Evolutionary conservation across 2,113 vertebrate genomes (phyloP), one percentile per base, ranked within the genome.

Genomic region (Periophthalmodon schlosseri): DNA sequence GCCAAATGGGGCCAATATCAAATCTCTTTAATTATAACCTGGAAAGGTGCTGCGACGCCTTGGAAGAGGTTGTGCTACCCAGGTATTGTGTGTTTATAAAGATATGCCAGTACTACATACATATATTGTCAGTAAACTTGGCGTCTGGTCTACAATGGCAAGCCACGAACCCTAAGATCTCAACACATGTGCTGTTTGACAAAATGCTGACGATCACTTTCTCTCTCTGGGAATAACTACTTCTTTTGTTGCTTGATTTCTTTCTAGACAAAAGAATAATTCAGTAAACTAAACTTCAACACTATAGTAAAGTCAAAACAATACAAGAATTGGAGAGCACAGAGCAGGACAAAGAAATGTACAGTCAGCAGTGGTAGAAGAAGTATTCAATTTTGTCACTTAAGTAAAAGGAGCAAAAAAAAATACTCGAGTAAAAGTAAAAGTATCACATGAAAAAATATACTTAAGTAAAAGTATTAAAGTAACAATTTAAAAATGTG

Each of bases 101-200:
- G 2, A 7, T 46, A 44, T 5, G 9, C 46, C 46, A 47, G 9
- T 2, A 47, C 3, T 47, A 47, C 9, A 14, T 15, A 47, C 10
- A 14, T 39, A 39, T 7, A 28, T 3, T 28, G 3, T 28, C 28
- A 28, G 28, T 28, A 28, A 28, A 28, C 28, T 28, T 28, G 1
- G 2, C 28, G 28, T 3, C 14, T 50, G 34, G 23, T 58, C 64
- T 56, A n/a, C 58, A 13, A 3, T 34, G 49, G 21, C 14, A 54
- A n/a, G 70, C 49, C 72, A 58, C 72, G 67, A 78, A 84, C 76
- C 80, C 81, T 50, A 71, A 84, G 75, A 82, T 81, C 81, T 83
- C 80, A 85, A 86, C 80, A 79, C 70, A 82, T 88, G 84, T 84
- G 68, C 74, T 82, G 88, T 84, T 82, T 87, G 82, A 78, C 74